Evolutionary conservation across 2,113 vertebrate genomes (phyloP).

Genomic region (Heterotilapia buettikoferi): DNA sequence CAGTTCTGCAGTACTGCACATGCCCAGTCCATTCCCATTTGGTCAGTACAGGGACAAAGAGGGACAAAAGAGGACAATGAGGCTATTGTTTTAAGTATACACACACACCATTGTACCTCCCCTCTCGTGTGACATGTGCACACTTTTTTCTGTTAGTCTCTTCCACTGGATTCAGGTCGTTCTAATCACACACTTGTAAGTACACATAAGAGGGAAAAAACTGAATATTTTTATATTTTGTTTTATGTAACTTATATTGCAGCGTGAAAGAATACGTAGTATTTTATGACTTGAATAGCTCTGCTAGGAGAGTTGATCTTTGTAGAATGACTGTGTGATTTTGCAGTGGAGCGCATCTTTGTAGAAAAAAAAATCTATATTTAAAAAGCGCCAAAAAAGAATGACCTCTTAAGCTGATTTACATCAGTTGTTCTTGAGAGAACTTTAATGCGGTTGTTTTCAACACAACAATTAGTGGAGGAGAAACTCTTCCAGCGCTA

Average conservation of each 20-base stretch:
- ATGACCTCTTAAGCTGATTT: background rate
- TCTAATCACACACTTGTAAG: background rate
- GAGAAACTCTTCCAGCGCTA: background rate
- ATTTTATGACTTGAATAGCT: background rate
- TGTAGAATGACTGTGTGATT: background rate
- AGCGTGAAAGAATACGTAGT: background rate
- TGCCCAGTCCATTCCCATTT: constrained; percentile 4
- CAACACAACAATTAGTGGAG: background rate
- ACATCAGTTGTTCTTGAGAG: background rate
- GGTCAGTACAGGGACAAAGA: background rate
- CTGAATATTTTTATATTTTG: background rate
- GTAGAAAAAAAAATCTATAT: background rate
- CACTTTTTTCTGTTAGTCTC: background rate
- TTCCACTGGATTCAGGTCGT: constrained; percentile 11
- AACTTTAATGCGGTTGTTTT: background rate
- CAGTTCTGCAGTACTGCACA: constrained; percentile 8
- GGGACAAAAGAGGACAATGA: constrained; percentile 34
- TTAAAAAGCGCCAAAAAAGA: background rate
- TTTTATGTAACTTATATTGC: background rate
- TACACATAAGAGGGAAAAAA: background rate
- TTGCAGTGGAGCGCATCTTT: background rate
- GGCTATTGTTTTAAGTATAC: constrained; percentile 40
- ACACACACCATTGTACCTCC: background rate
- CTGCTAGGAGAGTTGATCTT: background rate
- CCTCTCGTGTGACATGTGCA: background rate